Base-by-base conservation (phyloP, 2,797 vertebrate species). In the Epinephelus awoara region DNA sequence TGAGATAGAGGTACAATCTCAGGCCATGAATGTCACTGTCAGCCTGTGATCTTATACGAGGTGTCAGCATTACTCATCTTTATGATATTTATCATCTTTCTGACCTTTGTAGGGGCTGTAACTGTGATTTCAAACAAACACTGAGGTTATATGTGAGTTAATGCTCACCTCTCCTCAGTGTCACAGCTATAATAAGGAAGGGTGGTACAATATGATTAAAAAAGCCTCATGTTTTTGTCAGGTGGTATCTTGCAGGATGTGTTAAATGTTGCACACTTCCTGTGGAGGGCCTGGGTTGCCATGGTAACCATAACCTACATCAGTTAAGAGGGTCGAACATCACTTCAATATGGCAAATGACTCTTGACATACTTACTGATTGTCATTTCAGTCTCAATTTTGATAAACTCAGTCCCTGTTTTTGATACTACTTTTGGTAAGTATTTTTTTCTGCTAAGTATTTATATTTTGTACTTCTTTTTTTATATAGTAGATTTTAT, bases 261-360 rank as follows among this genome's bases (percentile, higher is more conserved):
- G 85, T 57, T 84, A 77, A 91, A 90, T 92, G 90, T 68, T 19
- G 67, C 85, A 51, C 65, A 92, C 90, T 90, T 93, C 91, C 91
- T 91, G 89, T 38, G 52, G 63, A 73, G 25, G 55, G 73, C 23
- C 27, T 23, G 9, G 25, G 64, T 25, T 66, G 78, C 76, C 82
- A 89, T 89, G 68, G 87, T 69, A 85, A 93, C 87, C 70, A 72
- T 11, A 75, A 67, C 76, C 47, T 50, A 75, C 42, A 72, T 65
- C 65, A 21, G 42, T 62, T 86, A 46, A 77, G 64, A 77, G 68
- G 13, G 44, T 58, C 59, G 88, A 90, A 79, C 52, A 79, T 52
- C 40, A 18, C 52, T 63, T 79, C 40, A 69, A 13, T 44, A 42
- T 58, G 23, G 58, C 13, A 34, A 78, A 54, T 58, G 52, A 55